Conservation (phyloP, 2,888 invertebrate species). For the Catocala nupta region DNA sequence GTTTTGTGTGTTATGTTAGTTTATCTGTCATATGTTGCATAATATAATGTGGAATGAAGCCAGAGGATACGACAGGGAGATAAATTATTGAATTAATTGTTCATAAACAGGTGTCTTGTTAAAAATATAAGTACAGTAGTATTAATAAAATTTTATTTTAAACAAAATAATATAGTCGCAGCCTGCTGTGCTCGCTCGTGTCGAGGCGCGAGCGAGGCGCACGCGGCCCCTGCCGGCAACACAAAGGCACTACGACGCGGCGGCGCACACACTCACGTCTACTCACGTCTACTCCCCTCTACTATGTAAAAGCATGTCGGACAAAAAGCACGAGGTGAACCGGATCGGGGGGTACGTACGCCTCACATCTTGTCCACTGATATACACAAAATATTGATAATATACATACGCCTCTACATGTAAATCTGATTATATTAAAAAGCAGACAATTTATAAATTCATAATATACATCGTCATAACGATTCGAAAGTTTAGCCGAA, state of each 20-base stretch:
- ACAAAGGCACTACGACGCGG: slow-evolving; percentile 27
- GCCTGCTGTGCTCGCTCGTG: slow-evolving; percentile 68
- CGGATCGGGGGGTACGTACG: slow-evolving; percentile 62
- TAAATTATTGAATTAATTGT: background rate
- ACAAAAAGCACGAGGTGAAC: slow-evolving; percentile 52
- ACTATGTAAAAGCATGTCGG: slow-evolving; percentile 56
- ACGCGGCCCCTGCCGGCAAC: slow-evolving; percentile 47
- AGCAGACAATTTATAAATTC: slow-evolving; percentile 83
- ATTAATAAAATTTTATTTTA: slow-evolving; percentile 83
- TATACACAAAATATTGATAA: slow-evolving; percentile 80
- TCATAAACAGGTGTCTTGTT: slow-evolving; percentile 12
- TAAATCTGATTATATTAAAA: slow-evolving; percentile 82
- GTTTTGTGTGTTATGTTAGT: too few species aligned
- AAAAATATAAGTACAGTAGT: slow-evolving; percentile 48
- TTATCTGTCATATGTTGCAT: too few species aligned
- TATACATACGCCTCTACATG: slow-evolving; percentile 74
- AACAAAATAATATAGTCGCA: slow-evolving; percentile 83
- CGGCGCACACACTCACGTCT: slow-evolving; percentile 34
- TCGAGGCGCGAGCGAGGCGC: slow-evolving; percentile 52
- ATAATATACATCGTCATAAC: slow-evolving; percentile 79
- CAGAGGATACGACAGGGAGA: background rate
- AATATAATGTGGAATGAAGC: background rate
- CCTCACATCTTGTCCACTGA: slow-evolving; percentile 70
- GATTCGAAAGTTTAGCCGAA: slow-evolving; percentile 54
- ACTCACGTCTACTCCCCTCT: slow-evolving; percentile 43